phyloP scores from a whole-genome alignment of 2,113 vertebrate species.

The Corythornis cristatus region DNA sequence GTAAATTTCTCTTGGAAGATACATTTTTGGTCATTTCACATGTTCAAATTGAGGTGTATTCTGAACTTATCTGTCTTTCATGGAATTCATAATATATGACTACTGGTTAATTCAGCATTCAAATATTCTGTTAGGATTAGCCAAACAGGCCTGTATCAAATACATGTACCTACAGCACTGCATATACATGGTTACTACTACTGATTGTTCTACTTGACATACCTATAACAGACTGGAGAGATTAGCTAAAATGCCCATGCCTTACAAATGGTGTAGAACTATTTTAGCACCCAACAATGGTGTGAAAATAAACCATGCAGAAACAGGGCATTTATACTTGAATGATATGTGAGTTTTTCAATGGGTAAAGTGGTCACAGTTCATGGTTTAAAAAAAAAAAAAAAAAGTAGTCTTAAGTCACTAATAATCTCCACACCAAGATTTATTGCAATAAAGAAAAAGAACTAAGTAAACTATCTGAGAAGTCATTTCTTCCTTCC shows the following conservation, averaged over 20 bases:
- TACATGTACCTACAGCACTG: neutral
- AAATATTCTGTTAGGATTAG: neutral
- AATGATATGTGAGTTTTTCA: conserved; percentile 57
- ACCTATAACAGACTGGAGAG: neutral
- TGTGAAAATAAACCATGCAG: conserved; percentile 67
- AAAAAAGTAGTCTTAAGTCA: conserved; percentile 34
- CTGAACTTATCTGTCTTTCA: neutral
- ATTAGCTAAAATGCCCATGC: neutral
- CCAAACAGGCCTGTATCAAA: neutral
- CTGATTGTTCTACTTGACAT: neutral
- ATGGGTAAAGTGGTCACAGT: conserved; percentile 56
- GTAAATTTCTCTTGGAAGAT: neutral
- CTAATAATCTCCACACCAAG: conserved; percentile 74
- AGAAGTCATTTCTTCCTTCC: conserved; percentile 75
- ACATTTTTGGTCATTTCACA: neutral
- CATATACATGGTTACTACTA: neutral
- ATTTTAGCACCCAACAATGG: conserved; percentile 62
- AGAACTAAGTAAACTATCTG: conserved; percentile 78
- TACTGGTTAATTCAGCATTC: neutral
- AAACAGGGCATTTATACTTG: conserved; percentile 53
- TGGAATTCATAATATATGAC: neutral
- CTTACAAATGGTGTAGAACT: conserved; percentile 51
- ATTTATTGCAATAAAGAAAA: conserved; percentile 77
- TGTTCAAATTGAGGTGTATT: neutral
- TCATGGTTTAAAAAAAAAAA: conserved; percentile 40